Evolutionary conservation across 2,888 invertebrate species (phyloP).

Genomic region (Prenolepis imparis): DNA sequence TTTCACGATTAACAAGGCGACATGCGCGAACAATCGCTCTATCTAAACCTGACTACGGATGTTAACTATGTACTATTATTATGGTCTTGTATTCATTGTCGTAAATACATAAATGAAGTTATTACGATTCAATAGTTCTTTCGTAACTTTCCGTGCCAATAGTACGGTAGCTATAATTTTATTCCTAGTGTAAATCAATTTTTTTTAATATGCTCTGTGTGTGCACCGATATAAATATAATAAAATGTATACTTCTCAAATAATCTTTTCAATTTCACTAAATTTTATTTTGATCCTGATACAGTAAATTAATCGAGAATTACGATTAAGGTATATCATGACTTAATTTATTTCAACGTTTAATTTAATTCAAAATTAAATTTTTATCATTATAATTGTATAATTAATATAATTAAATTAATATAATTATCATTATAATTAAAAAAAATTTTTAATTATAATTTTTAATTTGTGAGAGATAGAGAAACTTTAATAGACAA

Average conservation of each 20-base stretch:
- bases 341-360: neutral
- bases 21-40: neutral
- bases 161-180: neutral
- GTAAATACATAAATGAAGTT: slow-evolving; percentile 16
- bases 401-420: neutral
- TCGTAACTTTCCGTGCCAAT: neutral
- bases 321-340: neutral
- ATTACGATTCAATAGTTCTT: neutral
- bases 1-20: slow-evolving; percentile 31
- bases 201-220: neutral
- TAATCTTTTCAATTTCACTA: neutral
- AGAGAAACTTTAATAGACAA: neutral
- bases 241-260: neutral
- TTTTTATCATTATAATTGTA: neutral
- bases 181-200: neutral
- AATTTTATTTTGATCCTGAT: neutral
- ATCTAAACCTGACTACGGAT: neutral
- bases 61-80: neutral
- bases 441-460: neutral
- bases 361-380: neutral
- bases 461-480: neutral
- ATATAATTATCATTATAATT: neutral
- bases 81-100: neutral
- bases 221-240: neutral
- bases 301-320: neutral